Evolutionary conservation across 2,888 invertebrate genomes (phyloP), one percentile per base, ranked within the genome.

Genomic region (Cerceris rybyensis): DNA sequence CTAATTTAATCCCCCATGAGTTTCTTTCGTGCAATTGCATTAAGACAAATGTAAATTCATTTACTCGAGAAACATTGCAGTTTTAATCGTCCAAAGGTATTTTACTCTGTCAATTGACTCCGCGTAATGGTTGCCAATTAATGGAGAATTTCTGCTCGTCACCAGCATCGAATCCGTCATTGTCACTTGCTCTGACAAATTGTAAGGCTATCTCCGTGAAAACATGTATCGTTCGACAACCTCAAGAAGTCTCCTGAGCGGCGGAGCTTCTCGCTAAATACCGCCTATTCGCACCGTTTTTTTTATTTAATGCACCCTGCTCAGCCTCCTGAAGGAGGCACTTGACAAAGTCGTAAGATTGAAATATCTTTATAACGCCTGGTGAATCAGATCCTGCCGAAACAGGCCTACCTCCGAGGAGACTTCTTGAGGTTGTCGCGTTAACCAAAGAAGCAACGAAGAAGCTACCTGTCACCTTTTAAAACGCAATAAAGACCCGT

Each of bases 71-170:
- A 1, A 11, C 11, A 2, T 46, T 28, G 2, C 2, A 2, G 6
- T 11, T 8, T 46, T 46, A 46, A 13, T 9, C n/a, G 52, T 13
- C 13, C 28, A 43, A 41, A 42, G 28, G 49, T 46, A 43, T 57
- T 49, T 16, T 39, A 28, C n/a, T 14, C 39, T 57, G 52, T 72
- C 28, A 75, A 67, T 75, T 75, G 71, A 75, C 73, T 67, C 66
- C 28, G 73, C 63, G 68, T 73, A 68, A 76, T 76, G 59, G 73
- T 63, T 63, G 49, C 58, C 61, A 73, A 76, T 76, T 76, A 76
- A 73, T 73, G 73, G 73, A 59, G 41, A 43, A 54, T 76, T 73
- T 63, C 54, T 63, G 49, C 66, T 17, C 14, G 54, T 68, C 73
- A 39, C 58, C 60, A 17, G n/a, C 17, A 41, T 17, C 14, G 63